Base-by-base conservation (phyloP, 2,113 vertebrate species). In the Maylandia zebra region DNA sequence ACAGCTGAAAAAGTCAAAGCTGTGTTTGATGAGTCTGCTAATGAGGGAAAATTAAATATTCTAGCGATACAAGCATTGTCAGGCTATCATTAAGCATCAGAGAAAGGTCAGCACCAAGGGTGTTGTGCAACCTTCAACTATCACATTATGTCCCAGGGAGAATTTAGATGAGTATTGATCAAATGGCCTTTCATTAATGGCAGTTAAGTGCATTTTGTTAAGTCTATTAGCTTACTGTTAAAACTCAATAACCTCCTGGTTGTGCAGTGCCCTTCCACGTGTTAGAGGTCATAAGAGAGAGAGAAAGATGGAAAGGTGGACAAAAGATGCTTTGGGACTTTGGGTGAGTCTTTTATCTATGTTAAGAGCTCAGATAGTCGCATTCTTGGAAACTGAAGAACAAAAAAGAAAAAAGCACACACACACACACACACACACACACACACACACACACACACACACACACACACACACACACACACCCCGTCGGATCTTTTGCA, bases 101-200 rank as follows among this genome's bases (percentile, higher is more conserved):
- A 82, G 79, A 91, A 95, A 95, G 92, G 92, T 94, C 91, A 94
- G 22, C 87, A 4, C 89, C 83, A 52, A 87, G 82, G 93, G 90
- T 88, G 92, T 64, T 56, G 3, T 34, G 43, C 83, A 87, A 87
- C 90, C 91, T 87, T 89, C 81, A 79, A 89, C 78, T 36, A 83
- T 48, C 24, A 69, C 88, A 90, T 92, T 86, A 92, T 85, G 81
- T 90, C 83, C 32, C 43, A 10, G 48, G 24, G 86, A 43, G 32
- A 50, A 34, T 74, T 55, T 52, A 71, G 45, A 48, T 80, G 19
- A 83, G 76, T 90, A 94, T 91, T 88, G 92, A 94, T 93, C 61
- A 88, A 88, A 84, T 69, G 71, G 85, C 52, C 13, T n/a, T 8
- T 74, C 78, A 55, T 86, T 61, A 94, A 83, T 66, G 11, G 45